A percentile compares a stretch with the other conserved stretches of the same genome.
Conservation (phyloP, 2,888 invertebrate species). For the Drosophila mettleri region DNA sequence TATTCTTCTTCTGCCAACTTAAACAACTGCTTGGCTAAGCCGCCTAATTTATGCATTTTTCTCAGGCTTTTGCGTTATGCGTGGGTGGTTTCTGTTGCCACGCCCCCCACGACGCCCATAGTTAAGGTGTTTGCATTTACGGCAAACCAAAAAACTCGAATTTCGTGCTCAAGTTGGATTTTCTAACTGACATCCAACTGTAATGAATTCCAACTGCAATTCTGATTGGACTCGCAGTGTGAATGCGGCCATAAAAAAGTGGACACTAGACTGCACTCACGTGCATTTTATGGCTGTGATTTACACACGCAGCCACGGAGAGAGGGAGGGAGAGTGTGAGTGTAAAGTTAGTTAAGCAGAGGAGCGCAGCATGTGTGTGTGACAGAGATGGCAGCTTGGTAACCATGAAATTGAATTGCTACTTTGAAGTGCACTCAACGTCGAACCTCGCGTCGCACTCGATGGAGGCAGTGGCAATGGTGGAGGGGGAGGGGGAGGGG, state of each 20-base stretch:
- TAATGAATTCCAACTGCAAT: slow-evolving; percentile 50
- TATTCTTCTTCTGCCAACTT: background rate
- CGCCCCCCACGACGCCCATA: background rate
- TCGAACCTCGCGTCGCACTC: slow-evolving; percentile 36
- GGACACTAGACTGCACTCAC: slow-evolving; percentile 44
- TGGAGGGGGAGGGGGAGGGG: slow-evolving; percentile 6
- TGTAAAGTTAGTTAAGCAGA: slow-evolving; percentile 1
- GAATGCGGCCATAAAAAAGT: slow-evolving; percentile 46
- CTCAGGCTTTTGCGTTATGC: slow-evolving; percentile 52
- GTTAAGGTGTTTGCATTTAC: slow-evolving; percentile 66
- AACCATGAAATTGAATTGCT: slow-evolving; percentile 82
- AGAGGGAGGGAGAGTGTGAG: background rate
- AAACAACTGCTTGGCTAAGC: slow-evolving; percentile 5
- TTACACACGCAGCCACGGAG: slow-evolving; percentile 41
- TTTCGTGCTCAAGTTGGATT: background rate
- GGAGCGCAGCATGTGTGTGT: background rate
- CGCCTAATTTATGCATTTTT: slow-evolving; percentile 60
- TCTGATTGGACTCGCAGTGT: slow-evolving; percentile 37
- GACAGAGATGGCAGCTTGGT: slow-evolving; percentile 45
- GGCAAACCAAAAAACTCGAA: slow-evolving; percentile 11
- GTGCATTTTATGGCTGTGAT: slow-evolving; percentile 75
- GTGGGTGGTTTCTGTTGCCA: slow-evolving; percentile 42
- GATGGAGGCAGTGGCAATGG: background rate
- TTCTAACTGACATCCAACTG: slow-evolving; percentile 17
- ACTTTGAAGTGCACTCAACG: slow-evolving; percentile 82